Base-by-base conservation (phyloP, 1,140 invertebrate species). In the Mylabris phalerata region DNA sequence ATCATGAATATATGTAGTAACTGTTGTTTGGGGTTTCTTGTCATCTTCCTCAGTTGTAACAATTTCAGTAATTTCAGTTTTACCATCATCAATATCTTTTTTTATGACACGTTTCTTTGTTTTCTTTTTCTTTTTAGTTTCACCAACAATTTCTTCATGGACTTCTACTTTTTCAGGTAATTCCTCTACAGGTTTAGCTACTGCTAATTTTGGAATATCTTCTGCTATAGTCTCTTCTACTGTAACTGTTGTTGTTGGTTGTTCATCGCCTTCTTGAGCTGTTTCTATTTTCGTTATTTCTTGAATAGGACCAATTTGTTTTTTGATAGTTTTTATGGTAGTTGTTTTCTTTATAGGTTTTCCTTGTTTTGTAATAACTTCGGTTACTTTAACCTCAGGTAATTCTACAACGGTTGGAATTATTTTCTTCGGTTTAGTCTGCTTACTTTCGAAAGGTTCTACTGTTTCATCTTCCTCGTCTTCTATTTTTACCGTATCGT, bases 231-330 rank as follows among this genome's bases (percentile, higher is more conserved):
- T 65, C 63, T 60, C 49, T 54, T 54, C 24, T 45, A 69, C 60
- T 58, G 64, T 71, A 0, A 74, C 67, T 32, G 63, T 73, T 3
- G 70, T 75, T 57, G 74, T 63, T 3, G 75, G 71, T 11, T 70
- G 50, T 55, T 75, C 70, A 42, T 72, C 71, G 5, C 75, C 71
- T 61, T 80, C 75, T 61, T 78, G 74, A 1, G 75, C 64, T 0
- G 75, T 78, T 45, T 76, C 72, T 27, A 77, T 75, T 47, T 72
- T 70, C 0, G 70, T 76, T 1, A 75, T 60, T 62, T 75, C 70
- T 65, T 78, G 65, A 47, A 66, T 68, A 19, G 62, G 51, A 11
- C 70, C 73, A 24, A 54, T 56, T 26, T 57, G 55, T 58, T 66
- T 66, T 38, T 66, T 66, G 40, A 57, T 55, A 11, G 52, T 42